Conservation (phyloP, 2,888 invertebrate species). For the Furcula furcula region DNA sequence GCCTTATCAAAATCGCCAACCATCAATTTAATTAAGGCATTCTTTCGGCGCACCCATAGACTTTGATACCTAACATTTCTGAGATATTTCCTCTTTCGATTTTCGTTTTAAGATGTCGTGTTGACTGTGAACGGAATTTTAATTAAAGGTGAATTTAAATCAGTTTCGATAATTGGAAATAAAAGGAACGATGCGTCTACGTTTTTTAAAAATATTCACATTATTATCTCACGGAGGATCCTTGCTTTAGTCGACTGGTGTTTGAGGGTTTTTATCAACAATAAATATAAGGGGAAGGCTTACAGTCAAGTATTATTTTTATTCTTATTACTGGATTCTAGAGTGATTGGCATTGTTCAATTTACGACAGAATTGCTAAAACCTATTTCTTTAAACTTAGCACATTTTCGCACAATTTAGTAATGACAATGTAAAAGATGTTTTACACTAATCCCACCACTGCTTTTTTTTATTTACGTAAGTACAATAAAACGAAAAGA, state of each 20-base stretch:
- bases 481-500: no score
- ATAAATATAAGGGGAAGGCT: no score
- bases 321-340: no score
- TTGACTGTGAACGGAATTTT: constrained; percentile 66
- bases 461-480: no score
- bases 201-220: not conserved
- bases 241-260: no score
- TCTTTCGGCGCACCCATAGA: constrained; percentile 61
- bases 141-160: constrained; percentile 52
- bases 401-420: no score
- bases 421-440: no score
- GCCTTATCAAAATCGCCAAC: constrained; percentile 60
- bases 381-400: no score
- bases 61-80: constrained; percentile 61
- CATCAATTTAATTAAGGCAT: constrained; percentile 78
- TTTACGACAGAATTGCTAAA: not conserved
- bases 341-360: not conserved
- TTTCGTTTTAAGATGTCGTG: constrained; percentile 43
- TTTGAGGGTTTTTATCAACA: no score
- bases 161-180: constrained; percentile 21
- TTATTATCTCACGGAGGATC: not conserved
- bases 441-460: no score
- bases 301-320: no score
- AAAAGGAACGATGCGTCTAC: constrained; percentile 7
- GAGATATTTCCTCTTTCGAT: constrained; percentile 47